These are phyloP conservation scores for Carabus problematicus DNA, from an alignment of 2,888 invertebrate species.

Conservation along the genomic window DNA sequence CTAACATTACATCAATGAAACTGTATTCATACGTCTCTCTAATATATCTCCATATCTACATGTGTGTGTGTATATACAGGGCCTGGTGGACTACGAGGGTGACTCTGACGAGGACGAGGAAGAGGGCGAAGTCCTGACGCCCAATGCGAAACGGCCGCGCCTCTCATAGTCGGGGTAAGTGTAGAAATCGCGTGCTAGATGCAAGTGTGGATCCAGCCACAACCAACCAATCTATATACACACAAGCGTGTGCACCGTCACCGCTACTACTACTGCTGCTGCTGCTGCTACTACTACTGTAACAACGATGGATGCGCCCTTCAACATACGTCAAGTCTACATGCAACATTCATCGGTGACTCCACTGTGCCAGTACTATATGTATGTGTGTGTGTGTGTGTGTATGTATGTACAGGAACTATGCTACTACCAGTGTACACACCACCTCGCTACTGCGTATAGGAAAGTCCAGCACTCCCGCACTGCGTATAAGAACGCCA, in stretches of 20 bases:
- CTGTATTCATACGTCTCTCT: background rate
- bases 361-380: background rate
- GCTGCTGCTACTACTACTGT: too few relatives aligned
- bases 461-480: too few relatives aligned
- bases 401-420: too few relatives aligned
- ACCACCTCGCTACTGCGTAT: background rate
- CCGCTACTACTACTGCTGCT: background rate
- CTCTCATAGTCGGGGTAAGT: conserved; percentile 68
- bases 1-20: too few relatives aligned
- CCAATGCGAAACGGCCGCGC: conserved; percentile 76
- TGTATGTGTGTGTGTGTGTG: conserved; percentile 4
- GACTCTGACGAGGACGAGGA: conserved; percentile 96
- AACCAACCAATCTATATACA: conserved; percentile 34
- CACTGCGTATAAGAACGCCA: too few relatives aligned
- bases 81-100: conserved; percentile 96
- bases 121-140: conserved; percentile 65
- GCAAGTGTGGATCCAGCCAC: background rate
- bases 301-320: background rate
- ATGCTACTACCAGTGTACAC: too few relatives aligned
- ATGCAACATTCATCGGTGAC: background rate
- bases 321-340: background rate
- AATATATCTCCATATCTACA: background rate
- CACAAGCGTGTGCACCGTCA: conserved; percentile 10
- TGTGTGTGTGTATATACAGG: conserved; percentile 63
- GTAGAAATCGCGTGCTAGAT: conserved; percentile 21